Base-by-base conservation (phyloP, 2,888 invertebrate genomes). In the Rhopalosiphum nymphaeae region DNA sequence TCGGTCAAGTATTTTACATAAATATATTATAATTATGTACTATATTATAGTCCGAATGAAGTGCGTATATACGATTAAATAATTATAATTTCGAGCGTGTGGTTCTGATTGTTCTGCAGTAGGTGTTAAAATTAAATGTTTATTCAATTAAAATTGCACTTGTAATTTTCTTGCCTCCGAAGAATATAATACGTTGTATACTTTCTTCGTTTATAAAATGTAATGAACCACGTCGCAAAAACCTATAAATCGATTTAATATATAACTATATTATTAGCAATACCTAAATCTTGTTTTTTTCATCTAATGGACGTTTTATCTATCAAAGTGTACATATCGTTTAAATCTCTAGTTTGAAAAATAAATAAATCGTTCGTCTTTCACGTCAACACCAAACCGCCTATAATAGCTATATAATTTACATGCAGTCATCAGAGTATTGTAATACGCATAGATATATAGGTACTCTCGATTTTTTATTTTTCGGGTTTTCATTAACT, bases 401-500 rank as follows among this genome's bases (percentile, higher is more conserved):
- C 78, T 36, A 25, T 78, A 78, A 78, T 36, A 78, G 78, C 7
- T 78, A 78, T 36, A 78, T 36, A 78, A 78, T 78, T 7, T 36
- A 21, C 36, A 78, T 78, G 36, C 78, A 21, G 21, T 78, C 78
- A 78, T 36, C 36, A 21, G 16, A 57, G 42, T 44, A 44, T 49
- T 91, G 42, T 26, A 29, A 49, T 36, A 9, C 13, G n/a, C 2
- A 11, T 13, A 53, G 5, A 9, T 53, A 90, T 16, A 7, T 88
- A 56, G 36, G 36, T 21, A 86, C 86, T 91, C 11, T 91, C 25
- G 67, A 42, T 88, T 88, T 85, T 61, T 46, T 85, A 26, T 88
- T 42, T 86, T 87, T 87, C 36, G n/a, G n/a, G 36, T 67, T 87
- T 78, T 78, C 21, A 53, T 56, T 89, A 89, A 93, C 26, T 93